A percentile compares a stretch with the other conserved stretches of the same genome.
These are phyloP conservation scores for Coptotermes formosanus DNA, from an alignment of 1,140 invertebrate genomes.

Conservation along the genomic window DNA sequence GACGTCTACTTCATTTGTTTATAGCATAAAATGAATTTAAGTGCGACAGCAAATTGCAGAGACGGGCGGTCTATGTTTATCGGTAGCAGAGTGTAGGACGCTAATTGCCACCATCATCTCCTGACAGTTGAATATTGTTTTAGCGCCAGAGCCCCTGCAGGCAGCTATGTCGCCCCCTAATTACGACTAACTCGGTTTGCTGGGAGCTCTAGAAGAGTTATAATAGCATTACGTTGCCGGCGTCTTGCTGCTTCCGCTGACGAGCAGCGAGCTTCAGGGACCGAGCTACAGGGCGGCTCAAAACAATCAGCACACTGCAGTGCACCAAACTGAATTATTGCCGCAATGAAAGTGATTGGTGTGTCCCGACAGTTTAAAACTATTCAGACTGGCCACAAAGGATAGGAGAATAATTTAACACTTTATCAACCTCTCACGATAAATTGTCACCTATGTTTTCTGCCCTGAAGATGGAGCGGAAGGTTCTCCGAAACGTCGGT, in stretches of 20 bases:
- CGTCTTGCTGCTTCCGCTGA: slow-evolving; percentile 13
- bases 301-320: background rate
- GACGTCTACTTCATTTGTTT: too few species aligned
- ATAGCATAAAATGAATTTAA: too few species aligned
- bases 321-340: too few species aligned
- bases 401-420: too few species aligned
- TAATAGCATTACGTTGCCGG: slow-evolving; percentile 3
- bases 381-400: too few species aligned
- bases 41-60: background rate
- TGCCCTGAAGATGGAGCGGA: too few species aligned
- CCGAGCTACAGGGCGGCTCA: background rate
- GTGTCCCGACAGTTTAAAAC: too few species aligned
- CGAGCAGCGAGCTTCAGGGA: background rate
- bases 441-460: too few species aligned
- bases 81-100: background rate
- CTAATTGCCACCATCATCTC: slow-evolving; percentile 10
- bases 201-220: slow-evolving; percentile 14
- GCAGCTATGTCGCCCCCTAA: slow-evolving; percentile 13
- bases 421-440: too few species aligned
- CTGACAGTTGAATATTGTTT: slow-evolving; percentile 15
- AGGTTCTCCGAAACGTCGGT: too few species aligned
- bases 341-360: too few species aligned
- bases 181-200: slow-evolving; percentile 14
- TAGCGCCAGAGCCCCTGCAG: slow-evolving; percentile 7
- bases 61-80: background rate